Evolutionary conservation across 2,113 vertebrate genomes (phyloP).

Genomic region (Solenodon paradoxus): DNA sequence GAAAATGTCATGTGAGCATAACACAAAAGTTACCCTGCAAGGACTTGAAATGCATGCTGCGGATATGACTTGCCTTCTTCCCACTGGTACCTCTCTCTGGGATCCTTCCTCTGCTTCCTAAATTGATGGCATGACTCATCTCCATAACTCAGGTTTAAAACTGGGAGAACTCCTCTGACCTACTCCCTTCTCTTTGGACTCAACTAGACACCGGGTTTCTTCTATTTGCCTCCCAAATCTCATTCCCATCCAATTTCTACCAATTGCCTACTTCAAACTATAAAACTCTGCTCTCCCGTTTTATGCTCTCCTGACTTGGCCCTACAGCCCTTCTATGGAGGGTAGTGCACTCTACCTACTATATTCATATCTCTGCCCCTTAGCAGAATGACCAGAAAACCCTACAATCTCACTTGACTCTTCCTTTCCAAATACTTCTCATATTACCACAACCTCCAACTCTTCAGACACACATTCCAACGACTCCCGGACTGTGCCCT

Average conservation of each 20-base stretch:
- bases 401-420: neutral
- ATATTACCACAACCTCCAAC: neutral
- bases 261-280: neutral
- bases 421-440: neutral
- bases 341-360: neutral
- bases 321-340: neutral
- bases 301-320: neutral
- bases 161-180: neutral
- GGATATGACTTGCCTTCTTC: neutral
- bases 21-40: neutral
- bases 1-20: neutral
- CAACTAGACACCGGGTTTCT: neutral
- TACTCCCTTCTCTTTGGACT: neutral
- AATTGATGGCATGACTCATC: neutral
- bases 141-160: neutral
- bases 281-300: neutral
- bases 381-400: neutral
- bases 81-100: neutral
- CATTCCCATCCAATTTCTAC: neutral
- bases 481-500: too few species aligned
- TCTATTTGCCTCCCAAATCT: neutral
- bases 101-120: neutral
- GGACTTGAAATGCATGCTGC: neutral
- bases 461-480: neutral
- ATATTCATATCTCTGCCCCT: neutral